These are phyloP conservation scores for Diadema setosum DNA, from an alignment of 35 echinoderm and acorn worm genomes.

Conservation along the genomic window DNA sequence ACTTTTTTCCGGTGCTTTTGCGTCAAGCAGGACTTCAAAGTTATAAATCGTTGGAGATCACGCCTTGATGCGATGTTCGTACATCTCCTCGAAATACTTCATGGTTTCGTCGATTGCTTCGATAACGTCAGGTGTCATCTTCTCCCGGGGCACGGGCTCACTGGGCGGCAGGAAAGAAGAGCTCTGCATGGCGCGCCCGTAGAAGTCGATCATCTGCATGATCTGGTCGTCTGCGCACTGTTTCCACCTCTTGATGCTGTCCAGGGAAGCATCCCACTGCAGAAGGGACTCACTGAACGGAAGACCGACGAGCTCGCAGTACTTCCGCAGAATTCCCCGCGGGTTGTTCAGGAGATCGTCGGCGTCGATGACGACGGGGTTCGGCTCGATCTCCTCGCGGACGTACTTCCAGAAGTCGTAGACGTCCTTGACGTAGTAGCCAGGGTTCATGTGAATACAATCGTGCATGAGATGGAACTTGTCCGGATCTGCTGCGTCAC, in stretches of 20 bases:
- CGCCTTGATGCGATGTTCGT: not conserved
- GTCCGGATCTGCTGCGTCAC: not conserved
- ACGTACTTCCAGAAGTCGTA: constrained; percentile 55
- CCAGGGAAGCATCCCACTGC: constrained; percentile 36
- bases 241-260: not conserved
- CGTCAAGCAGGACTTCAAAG: too few species aligned
- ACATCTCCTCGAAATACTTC: not conserved
- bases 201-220: not conserved
- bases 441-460: not conserved
- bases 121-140: constrained; percentile 12
- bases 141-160: not conserved
- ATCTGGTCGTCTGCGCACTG: not conserved
- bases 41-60: too few species aligned
- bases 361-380: constrained; percentile 68
- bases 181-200: not conserved
- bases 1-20: too few species aligned
- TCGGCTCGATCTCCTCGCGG: not conserved
- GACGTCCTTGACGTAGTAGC: not conserved
- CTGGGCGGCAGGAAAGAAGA: not conserved
- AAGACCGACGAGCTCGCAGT: constrained; percentile 45
- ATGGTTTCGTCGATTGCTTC: not conserved
- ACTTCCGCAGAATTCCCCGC: constrained; percentile 37
- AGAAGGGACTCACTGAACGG: constrained; percentile 50
- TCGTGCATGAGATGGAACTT: not conserved
- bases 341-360: constrained; percentile 61